Percentiles rank a stretch among this genome's conserved stretches.
Evolutionary conservation across 2,113 vertebrate genomes (phyloP).

Genomic region (Chloebia gouldiae): DNA sequence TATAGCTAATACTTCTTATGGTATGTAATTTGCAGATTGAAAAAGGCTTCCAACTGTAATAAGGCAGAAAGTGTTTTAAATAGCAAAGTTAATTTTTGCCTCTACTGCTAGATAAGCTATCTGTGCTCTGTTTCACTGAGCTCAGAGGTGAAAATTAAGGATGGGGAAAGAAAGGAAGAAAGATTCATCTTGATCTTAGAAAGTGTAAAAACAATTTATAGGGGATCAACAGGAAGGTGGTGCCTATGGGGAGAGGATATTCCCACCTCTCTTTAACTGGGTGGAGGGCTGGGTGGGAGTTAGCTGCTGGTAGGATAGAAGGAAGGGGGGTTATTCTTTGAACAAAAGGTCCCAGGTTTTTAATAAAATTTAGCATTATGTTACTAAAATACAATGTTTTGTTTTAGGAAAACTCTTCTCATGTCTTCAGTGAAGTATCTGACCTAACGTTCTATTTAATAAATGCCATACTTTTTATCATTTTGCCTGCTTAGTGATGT

Average conservation of each 20-base stretch:
- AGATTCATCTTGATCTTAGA: background rate
- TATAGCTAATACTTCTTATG: background rate
- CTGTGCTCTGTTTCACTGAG: background rate
- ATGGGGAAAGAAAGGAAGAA: background rate
- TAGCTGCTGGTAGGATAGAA: background rate
- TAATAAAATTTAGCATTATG: background rate
- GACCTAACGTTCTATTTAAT: background rate
- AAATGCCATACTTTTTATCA: background rate
- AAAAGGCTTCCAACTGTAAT: background rate
- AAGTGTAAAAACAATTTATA: background rate
- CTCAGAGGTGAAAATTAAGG: background rate
- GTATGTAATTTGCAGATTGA: conserved; percentile 4
- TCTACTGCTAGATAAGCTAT: background rate
- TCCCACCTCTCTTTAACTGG: background rate
- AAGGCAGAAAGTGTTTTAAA: conserved; percentile 14
- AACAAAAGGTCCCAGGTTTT: background rate
- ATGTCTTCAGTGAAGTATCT: background rate
- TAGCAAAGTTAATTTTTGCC: conserved; percentile 1
- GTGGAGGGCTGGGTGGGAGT: background rate
- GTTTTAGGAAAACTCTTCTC: background rate
- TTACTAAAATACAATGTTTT: background rate
- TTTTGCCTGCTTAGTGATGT: background rate
- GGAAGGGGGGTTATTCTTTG: background rate
- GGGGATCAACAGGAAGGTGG: background rate
- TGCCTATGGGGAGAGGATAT: background rate